Percentiles rank a stretch among this genome's conserved stretches.
phyloP scores from a whole-genome alignment of 2,113 vertebrate species.

The Columbina picui region DNA sequence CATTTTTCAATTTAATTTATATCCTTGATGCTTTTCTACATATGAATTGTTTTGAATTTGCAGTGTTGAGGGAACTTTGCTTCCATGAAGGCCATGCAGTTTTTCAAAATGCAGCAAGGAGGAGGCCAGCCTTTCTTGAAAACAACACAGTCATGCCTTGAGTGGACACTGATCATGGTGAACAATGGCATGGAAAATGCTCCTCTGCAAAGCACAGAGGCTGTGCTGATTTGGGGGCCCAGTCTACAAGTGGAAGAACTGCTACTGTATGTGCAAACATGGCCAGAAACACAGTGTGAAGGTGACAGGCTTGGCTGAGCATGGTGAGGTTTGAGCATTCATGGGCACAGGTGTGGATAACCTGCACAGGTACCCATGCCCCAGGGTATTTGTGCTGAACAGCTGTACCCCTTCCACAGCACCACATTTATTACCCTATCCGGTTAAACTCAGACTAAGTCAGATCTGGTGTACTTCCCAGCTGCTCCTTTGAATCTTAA shows the following conservation, averaged over 20 bases:
- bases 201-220: not conserved
- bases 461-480: not conserved
- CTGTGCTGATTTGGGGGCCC: not conserved
- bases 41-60: not conserved
- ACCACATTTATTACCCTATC: not conserved
- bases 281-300: not conserved
- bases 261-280: rapidly evolving
- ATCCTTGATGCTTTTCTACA: not conserved
- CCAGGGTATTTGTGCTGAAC: not conserved
- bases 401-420: rapidly evolving
- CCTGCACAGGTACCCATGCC: not conserved
- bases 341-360: not conserved
- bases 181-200: rapidly evolving
- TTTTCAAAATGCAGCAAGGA: not conserved
- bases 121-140: not conserved
- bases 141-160: not conserved
- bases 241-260: not conserved
- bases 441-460: not conserved
- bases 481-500: not conserved
- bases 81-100: not conserved
- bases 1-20: not conserved
- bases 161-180: rapidly evolving
- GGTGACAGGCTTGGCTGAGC: rapidly evolving
- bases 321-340: rapidly evolving
- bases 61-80: not conserved